phyloP scores from a whole-genome alignment of 2,888 invertebrate species.

The Lypha dubia region DNA sequence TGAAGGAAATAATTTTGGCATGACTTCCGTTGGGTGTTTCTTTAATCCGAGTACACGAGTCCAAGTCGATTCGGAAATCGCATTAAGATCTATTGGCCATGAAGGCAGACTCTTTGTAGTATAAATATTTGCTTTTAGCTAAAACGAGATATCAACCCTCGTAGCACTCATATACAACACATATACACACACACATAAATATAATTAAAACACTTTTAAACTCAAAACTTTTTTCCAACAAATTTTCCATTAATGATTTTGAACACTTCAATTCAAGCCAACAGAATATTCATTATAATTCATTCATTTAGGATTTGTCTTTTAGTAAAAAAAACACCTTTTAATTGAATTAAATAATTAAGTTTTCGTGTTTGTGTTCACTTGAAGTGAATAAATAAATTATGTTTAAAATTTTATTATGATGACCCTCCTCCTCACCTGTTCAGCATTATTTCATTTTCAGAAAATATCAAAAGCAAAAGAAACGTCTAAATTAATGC shows the following conservation, averaged over 20 bases:
- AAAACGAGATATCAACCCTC: too few relatives aligned
- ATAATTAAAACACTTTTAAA: neutral
- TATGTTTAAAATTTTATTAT: conserved; percentile 42
- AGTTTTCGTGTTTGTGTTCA: conserved; percentile 19
- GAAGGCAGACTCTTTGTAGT: too few relatives aligned
- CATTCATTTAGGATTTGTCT: neutral
- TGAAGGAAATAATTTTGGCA: too few relatives aligned
- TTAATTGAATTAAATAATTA: conserved; percentile 25
- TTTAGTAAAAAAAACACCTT: neutral
- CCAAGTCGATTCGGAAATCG: too few relatives aligned
- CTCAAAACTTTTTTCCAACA: neutral
- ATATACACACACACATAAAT: neutral
- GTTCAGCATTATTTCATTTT: conserved; percentile 17
- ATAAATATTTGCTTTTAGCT: too few relatives aligned
- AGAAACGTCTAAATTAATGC: neutral
- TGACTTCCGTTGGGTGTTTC: too few relatives aligned
- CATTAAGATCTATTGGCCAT: too few relatives aligned
- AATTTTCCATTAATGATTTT: neutral
- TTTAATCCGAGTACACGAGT: too few relatives aligned
- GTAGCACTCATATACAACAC: neutral
- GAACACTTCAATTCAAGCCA: neutral
- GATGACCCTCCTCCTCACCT: conserved; percentile 51
- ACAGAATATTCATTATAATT: neutral
- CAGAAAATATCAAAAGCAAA: conserved; percentile 11
- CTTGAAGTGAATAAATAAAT: conserved; percentile 27